Evolutionary conservation across 2,113 vertebrate species (phyloP).

Genomic region (Rhynchomys soricoides): DNA sequence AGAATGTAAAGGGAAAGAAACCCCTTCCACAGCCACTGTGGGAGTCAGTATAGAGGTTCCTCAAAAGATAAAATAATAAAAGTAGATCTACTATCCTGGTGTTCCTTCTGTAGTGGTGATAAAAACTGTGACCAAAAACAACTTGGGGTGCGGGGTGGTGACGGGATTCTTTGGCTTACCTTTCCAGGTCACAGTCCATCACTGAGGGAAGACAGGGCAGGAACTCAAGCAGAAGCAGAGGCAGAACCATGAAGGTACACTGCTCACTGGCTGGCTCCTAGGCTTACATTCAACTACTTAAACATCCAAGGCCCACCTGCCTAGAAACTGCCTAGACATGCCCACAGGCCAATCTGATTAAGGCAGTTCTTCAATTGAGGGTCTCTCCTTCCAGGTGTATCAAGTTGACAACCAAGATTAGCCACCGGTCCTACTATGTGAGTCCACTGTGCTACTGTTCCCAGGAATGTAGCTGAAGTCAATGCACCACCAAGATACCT

Average conservation of each 20-base stretch:
- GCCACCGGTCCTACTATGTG: neutral
- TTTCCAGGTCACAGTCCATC: neutral
- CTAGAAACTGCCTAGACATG: neutral
- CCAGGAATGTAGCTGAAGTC: neutral
- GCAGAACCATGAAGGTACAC: neutral
- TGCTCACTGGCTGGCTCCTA: neutral
- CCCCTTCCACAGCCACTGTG: neutral
- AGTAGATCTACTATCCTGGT: neutral
- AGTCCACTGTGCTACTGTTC: neutral
- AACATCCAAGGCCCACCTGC: neutral
- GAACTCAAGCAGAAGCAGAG: neutral
- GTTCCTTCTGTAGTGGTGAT: too few species aligned
- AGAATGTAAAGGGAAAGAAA: neutral
- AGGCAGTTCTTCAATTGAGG: neutral
- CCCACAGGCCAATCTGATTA: neutral
- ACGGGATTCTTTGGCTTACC: neutral
- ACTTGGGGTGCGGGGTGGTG: too few species aligned
- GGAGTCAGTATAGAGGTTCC: neutral
- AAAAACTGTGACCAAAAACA: neutral
- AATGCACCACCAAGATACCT: neutral
- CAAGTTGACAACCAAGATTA: neutral
- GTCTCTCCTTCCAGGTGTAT: neutral
- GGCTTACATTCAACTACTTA: neutral
- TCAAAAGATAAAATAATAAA: neutral
- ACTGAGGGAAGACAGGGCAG: neutral